These are phyloP conservation scores for Buphagus erythrorhynchus DNA, from an alignment of 2,797 vertebrate species.

Conservation along the genomic window DNA sequence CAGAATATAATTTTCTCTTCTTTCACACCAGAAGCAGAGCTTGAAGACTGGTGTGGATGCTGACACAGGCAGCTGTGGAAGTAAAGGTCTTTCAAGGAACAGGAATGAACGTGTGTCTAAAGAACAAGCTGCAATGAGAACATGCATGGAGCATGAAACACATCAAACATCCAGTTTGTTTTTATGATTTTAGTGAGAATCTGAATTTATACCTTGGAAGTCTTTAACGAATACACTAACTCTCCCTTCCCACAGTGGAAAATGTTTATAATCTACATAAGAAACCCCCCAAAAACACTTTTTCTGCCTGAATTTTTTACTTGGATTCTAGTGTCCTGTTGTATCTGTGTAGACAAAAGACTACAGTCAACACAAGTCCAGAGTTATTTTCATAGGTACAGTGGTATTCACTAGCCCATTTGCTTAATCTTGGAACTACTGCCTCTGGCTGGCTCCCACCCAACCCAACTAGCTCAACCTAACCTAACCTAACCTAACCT, in stretches of 20 bases:
- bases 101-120: neutral
- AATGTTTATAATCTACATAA: neutral
- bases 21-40: neutral
- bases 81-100: neutral
- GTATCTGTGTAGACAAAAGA: neutral
- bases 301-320: neutral
- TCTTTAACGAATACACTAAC: neutral
- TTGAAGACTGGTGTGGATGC: neutral
- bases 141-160: accelerated
- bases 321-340: neutral
- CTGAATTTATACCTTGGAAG: neutral
- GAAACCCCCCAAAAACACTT: neutral
- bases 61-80: neutral
- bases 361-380: neutral
- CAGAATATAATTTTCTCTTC: neutral
- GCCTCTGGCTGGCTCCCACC: neutral
- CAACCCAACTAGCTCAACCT: neutral
- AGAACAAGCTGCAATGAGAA: neutral
- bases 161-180: neutral
- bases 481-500: neutral
- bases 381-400: neutral
- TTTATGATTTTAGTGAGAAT: neutral
- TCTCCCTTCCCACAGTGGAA: neutral
- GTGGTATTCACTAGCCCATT: neutral
- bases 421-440: neutral